phyloP scores from a whole-genome alignment of 2,888 invertebrate species.

The Priocnemis perturbator region DNA sequence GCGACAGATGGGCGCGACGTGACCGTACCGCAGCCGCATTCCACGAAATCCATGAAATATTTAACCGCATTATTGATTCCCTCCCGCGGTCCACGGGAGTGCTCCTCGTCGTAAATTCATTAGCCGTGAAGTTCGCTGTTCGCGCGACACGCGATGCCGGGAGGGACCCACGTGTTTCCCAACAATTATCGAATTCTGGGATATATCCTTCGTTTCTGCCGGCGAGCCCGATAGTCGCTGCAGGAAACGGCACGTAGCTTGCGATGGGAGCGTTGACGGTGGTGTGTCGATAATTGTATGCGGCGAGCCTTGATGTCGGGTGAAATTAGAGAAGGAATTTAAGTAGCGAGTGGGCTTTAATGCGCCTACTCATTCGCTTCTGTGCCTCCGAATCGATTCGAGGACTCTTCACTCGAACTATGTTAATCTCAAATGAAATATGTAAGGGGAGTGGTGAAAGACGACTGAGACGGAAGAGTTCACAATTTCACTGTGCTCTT shows the following conservation, averaged over 20 bases:
- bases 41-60: slow-evolving; percentile 70
- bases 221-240: slow-evolving; percentile 33
- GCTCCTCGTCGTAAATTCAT: slow-evolving; percentile 64
- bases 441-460: too few relatives aligned
- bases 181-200: slow-evolving; percentile 58
- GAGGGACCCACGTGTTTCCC: slow-evolving; percentile 47
- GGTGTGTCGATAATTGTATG: slow-evolving; percentile 36
- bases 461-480: too few relatives aligned
- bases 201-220: slow-evolving; percentile 48
- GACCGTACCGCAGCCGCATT: slow-evolving; percentile 66
- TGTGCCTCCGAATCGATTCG: too few relatives aligned
- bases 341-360: too few relatives aligned
- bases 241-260: slow-evolving; percentile 47
- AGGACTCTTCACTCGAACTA: too few relatives aligned
- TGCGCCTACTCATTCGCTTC: too few relatives aligned
- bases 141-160: slow-evolving; percentile 49
- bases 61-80: slow-evolving; percentile 71
- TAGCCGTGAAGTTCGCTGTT: slow-evolving; percentile 55
- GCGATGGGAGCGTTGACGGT: slow-evolving; percentile 39
- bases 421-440: too few relatives aligned
- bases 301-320: neutral
- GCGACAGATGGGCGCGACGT: slow-evolving; percentile 71
- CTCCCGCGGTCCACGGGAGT: slow-evolving; percentile 59
- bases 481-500: too few relatives aligned
- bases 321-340: too few relatives aligned